Conservation (phyloP, 2,888 invertebrate genomes). For the Molorchus minor region DNA sequence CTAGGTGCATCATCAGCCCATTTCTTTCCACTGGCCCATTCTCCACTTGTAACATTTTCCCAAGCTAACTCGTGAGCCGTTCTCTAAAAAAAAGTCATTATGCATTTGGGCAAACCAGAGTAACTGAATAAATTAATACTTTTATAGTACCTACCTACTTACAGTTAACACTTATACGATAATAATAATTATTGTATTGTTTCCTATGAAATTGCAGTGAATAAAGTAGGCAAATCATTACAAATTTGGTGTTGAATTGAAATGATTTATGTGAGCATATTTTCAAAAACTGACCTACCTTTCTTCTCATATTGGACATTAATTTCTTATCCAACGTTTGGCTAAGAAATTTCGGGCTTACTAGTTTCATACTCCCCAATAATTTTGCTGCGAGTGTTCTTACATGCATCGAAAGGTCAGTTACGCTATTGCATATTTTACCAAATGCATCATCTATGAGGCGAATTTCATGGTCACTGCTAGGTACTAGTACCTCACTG, state of each 20-base stretch:
- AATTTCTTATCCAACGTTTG: conserved; percentile 98
- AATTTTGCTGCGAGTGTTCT: conserved; percentile 85
- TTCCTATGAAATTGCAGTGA: too few relatives aligned
- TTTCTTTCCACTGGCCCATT: conserved; percentile 91
- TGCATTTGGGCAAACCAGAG: background rate
- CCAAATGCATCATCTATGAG: conserved; percentile 96
- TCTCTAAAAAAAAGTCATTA: conserved; percentile 65
- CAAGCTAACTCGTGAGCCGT: conserved; percentile 89
- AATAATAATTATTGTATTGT: too few relatives aligned
- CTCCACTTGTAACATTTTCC: conserved; percentile 83
- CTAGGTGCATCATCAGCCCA: conserved; percentile 87
- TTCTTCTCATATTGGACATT: conserved; percentile 88
- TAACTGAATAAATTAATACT: too few relatives aligned
- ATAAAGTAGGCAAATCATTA: too few relatives aligned
- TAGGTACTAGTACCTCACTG: conserved; percentile 75
- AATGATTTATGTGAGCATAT: too few relatives aligned
- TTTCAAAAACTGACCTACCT: conserved; percentile 66
- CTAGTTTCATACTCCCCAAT: conserved; percentile 86
- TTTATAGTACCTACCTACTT: too few relatives aligned
- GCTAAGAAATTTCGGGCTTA: conserved; percentile 88
- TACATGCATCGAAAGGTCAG: conserved; percentile 90
- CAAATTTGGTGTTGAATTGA: too few relatives aligned
- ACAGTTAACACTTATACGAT: too few relatives aligned
- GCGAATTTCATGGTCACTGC: conserved; percentile 85
- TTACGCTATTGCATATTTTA: conserved; percentile 91